Percentiles rank a stretch among this genome's conserved stretches.
phyloP scores from a whole-genome alignment of 2,113 vertebrate genomes.

The Odocoileus hemionus region DNA sequence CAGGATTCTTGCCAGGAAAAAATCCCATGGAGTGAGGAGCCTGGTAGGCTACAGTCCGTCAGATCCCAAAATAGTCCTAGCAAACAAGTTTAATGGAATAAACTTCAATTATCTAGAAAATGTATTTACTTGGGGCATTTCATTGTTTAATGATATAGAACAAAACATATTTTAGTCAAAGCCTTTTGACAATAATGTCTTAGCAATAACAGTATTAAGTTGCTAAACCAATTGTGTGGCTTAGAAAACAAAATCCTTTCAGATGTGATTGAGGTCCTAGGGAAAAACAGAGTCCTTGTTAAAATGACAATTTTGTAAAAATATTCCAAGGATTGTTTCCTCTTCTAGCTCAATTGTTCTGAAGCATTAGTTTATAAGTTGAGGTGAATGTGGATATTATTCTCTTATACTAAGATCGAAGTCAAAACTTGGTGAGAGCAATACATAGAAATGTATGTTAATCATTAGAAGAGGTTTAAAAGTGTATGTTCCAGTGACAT shows the following conservation, averaged over 20 bases:
- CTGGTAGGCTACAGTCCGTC: background rate
- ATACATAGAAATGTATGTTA: background rate
- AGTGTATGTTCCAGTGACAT: background rate
- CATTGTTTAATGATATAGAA: background rate
- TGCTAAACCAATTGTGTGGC: background rate
- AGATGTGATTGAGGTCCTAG: background rate
- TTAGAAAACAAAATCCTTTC: background rate
- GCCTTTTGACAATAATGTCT: background rate
- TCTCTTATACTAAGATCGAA: background rate
- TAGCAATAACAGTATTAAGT: background rate
- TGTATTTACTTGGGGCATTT: background rate
- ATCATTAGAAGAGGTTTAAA: conserved; percentile 28
- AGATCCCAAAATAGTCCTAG: background rate
- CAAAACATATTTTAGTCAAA: background rate
- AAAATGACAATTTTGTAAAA: background rate
- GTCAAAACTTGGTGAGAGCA: background rate
- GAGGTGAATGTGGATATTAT: background rate
- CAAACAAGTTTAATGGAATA: background rate
- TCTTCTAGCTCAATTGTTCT: background rate
- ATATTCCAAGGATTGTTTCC: conserved; percentile 1
- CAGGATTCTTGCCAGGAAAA: background rate
- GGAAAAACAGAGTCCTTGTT: background rate
- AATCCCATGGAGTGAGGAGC: background rate
- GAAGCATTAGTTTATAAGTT: background rate
- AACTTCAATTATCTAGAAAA: background rate